phyloP scores from a whole-genome alignment of 1,140 invertebrate species.

The Drosophila sp. region DNA sequence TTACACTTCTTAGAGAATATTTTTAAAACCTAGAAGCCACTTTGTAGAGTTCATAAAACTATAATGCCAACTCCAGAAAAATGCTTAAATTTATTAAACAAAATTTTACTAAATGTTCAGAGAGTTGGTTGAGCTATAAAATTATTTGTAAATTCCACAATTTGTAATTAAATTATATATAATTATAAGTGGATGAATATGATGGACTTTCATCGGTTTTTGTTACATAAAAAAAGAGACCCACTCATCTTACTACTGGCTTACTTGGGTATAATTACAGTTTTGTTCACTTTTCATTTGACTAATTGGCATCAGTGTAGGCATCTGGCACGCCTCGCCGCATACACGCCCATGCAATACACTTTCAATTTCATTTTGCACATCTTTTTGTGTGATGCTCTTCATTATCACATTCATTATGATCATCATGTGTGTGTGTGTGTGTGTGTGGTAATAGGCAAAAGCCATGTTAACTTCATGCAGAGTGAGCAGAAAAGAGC shows the following conservation, averaged over 20 bases:
- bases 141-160: too few relatives aligned
- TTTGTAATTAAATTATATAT: too few relatives aligned
- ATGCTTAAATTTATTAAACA: too few relatives aligned
- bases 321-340: neutral
- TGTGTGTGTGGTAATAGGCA: conserved; percentile 30
- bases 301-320: conserved; percentile 1
- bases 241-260: neutral
- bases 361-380: conserved; percentile 13
- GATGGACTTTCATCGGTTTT: too few relatives aligned
- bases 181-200: neutral
- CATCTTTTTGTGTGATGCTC: neutral
- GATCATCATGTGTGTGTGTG: conserved; percentile 17
- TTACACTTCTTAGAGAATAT: too few relatives aligned
- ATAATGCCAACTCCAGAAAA: too few relatives aligned
- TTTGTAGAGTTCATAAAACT: too few relatives aligned
- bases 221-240: neutral
- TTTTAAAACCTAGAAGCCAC: too few relatives aligned
- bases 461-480: conserved; percentile 73
- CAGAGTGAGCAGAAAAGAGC: conserved; percentile 57
- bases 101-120: too few relatives aligned
- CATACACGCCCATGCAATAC: conserved; percentile 8
- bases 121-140: too few relatives aligned
- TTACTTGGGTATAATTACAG: conserved; percentile 1
- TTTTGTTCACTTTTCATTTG: conserved; percentile 5
- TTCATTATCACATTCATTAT: conserved; percentile 11